Percentiles rank a stretch among this genome's conserved stretches.
Conservation (phyloP, 2,888 invertebrate genomes). For the Ommatoiulus sabulosus region DNA sequence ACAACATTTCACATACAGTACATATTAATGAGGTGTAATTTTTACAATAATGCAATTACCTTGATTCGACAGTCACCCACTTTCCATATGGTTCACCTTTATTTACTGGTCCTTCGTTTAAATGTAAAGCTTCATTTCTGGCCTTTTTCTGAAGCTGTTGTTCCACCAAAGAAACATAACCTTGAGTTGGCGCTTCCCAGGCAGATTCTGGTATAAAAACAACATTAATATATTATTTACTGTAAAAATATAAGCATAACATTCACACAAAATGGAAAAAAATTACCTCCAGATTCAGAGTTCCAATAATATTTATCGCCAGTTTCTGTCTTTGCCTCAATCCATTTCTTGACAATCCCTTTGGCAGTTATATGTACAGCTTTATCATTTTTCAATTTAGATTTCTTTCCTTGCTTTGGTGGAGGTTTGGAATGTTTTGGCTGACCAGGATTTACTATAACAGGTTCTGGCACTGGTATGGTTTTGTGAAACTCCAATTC, state of each 20-base stretch:
- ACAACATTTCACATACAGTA: too few species aligned
- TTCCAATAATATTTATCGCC: slow-evolving; percentile 90
- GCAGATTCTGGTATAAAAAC: slow-evolving; percentile 74
- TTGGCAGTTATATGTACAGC: slow-evolving; percentile 53
- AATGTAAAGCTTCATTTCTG: not conserved
- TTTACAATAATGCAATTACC: not conserved
- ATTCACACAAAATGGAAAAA: not conserved
- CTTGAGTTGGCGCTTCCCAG: slow-evolving; percentile 81
- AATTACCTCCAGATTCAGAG: slow-evolving; percentile 80
- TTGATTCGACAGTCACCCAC: slow-evolving; percentile 44
- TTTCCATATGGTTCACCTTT: slow-evolving; percentile 23
- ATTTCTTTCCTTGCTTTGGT: not conserved
- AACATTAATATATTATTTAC: not conserved
- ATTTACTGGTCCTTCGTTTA: not conserved
- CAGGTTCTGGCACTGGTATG: not conserved
- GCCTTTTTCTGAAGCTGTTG: slow-evolving; percentile 61
- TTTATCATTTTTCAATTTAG: slow-evolving; percentile 59
- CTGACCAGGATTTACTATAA: not conserved
- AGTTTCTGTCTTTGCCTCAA: slow-evolving; percentile 81
- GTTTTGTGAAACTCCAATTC: slow-evolving; percentile 45
- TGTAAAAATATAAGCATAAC: not conserved
- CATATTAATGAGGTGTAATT: too few species aligned
- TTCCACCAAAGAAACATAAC: slow-evolving; percentile 70
- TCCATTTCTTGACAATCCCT: slow-evolving; percentile 72
- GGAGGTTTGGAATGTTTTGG: not conserved